These are phyloP conservation scores for Tinea semifulvella DNA, from an alignment of 2,888 invertebrate species.

Conservation along the genomic window DNA sequence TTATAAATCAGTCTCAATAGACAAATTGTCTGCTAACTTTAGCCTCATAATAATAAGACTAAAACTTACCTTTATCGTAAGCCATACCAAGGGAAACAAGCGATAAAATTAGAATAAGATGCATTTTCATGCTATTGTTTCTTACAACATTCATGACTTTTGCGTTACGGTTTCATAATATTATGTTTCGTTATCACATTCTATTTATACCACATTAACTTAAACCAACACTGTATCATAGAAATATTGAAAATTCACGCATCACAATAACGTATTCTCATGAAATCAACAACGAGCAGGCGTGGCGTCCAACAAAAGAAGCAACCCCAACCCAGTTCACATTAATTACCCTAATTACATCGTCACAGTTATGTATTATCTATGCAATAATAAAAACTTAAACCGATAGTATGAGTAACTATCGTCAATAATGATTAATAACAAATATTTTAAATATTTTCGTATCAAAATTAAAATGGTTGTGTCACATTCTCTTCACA, in stretches of 20 bases:
- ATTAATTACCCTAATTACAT: too few relatives aligned
- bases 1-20: too few relatives aligned
- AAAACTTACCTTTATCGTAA: conserved; percentile 43
- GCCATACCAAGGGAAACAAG: conserved; percentile 33
- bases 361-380: too few relatives aligned
- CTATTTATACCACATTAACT: background rate
- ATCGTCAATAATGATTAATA: too few relatives aligned
- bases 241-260: background rate
- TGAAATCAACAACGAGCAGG: conserved; percentile 10
- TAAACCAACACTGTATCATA: background rate
- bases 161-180: background rate
- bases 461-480: too few relatives aligned
- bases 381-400: too few relatives aligned
- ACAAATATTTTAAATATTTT: too few relatives aligned
- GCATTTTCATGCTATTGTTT: conserved; percentile 26
- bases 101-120: conserved; percentile 38
- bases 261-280: background rate
- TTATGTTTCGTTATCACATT: background rate
- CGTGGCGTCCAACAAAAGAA: conserved; percentile 11
- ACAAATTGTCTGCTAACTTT: background rate
- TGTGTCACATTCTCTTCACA: too few relatives aligned
- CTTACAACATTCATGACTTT: background rate
- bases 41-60: conserved; percentile 2
- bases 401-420: too few relatives aligned
- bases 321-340: too few relatives aligned